phyloP scores from a whole-genome alignment of 1,140 invertebrate species.

The Drosophila quadrilineata region DNA sequence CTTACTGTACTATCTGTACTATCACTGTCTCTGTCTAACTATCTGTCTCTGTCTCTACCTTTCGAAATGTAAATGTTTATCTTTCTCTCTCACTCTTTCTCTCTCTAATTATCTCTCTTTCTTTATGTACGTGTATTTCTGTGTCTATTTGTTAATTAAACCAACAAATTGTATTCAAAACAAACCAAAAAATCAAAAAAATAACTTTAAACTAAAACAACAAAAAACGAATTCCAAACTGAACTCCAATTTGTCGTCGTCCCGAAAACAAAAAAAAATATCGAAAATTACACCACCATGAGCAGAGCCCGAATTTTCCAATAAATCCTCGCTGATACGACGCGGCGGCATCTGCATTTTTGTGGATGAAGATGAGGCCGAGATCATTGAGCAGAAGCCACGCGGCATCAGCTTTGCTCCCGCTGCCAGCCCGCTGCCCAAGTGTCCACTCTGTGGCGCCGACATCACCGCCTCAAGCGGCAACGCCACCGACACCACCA shows the following conservation, averaged over 20 bases:
- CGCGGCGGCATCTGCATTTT: conserved; percentile 81
- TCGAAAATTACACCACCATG: conserved; percentile 27
- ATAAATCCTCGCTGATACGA: conserved; percentile 78
- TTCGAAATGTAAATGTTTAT: conserved; percentile 13
- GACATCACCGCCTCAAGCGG: conserved; percentile 47
- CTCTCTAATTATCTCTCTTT: conserved; percentile 34
- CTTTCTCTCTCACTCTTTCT: conserved; percentile 27
- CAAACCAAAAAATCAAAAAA: conserved; percentile 42
- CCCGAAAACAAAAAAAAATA: conserved; percentile 20
- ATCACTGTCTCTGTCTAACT: too few species aligned
- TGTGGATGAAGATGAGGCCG: conserved; percentile 79
- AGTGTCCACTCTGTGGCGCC: conserved; percentile 73
- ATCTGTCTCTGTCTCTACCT: conserved; percentile 24
- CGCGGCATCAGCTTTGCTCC: conserved; percentile 64
- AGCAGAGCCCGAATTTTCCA: conserved; percentile 68
- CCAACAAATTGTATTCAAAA: conserved; percentile 63
- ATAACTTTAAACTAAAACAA: conserved; percentile 40
- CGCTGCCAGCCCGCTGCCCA: conserved; percentile 57
- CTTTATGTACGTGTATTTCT: conserved; percentile 29
- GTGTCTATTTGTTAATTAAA: conserved; percentile 55
- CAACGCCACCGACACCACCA: conserved; percentile 31
- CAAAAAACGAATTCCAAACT: conserved; percentile 37
- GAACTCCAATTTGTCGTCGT: conserved; percentile 40
- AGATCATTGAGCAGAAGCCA: conserved; percentile 58
- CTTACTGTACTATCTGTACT: too few species aligned